Percentiles rank a stretch among this genome's conserved stretches.
phyloP scores from a whole-genome alignment of 2,888 invertebrate genomes.

The Caenorhabditis sinica region DNA sequence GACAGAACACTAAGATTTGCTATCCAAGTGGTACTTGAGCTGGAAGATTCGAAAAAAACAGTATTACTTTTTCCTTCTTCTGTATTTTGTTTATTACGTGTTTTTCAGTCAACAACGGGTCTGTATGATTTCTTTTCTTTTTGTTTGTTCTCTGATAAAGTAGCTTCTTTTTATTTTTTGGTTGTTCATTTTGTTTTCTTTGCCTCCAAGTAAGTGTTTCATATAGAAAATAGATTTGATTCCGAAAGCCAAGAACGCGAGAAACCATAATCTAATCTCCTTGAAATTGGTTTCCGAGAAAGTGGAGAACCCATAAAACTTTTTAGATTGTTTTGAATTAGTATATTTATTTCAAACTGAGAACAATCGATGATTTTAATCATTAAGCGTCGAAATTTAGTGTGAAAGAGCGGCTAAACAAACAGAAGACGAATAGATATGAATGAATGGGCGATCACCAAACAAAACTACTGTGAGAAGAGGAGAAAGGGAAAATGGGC shows the following conservation, averaged over 20 bases:
- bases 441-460: conserved; percentile 13
- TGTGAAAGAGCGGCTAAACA: conserved; percentile 29
- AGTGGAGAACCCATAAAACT: background rate
- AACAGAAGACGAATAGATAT: conserved; percentile 27
- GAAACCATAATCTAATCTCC: no score
- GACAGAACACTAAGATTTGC: conserved; percentile 39
- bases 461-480: conserved; percentile 23
- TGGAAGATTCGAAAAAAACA: background rate
- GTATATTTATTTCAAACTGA: background rate
- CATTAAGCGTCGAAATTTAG: conserved; percentile 5
- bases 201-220: background rate
- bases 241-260: no score
- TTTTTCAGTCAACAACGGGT: conserved; percentile 26
- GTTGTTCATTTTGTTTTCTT: background rate
- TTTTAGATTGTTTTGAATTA: background rate
- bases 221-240: no score
- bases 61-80: background rate
- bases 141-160: conserved; percentile 31
- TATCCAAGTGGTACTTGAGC: conserved; percentile 51
- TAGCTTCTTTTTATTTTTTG: conserved; percentile 1
- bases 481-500: background rate
- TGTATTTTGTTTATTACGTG: conserved; percentile 44
- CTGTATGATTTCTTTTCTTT: conserved; percentile 34
- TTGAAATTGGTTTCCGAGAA: no score
- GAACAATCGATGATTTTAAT: background rate